Base-by-base conservation (phyloP, 2,797 vertebrate species). In the Typhlichthys subterraneus region DNA sequence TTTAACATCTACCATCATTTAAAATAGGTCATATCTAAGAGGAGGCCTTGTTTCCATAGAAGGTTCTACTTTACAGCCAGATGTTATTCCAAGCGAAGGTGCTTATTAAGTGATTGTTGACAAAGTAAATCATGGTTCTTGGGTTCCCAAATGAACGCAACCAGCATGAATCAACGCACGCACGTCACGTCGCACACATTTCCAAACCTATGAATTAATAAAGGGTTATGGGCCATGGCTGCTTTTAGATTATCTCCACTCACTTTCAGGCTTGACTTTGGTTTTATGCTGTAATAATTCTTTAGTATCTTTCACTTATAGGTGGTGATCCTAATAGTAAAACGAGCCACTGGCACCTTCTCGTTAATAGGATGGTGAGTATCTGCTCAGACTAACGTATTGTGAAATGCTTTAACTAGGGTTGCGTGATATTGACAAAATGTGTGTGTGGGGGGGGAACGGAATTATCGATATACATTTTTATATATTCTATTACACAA, bases 351-450 rank as follows among this genome's bases (percentile, higher is more conserved):
- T 1, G 93, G 92, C 69, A 88, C 93, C 17, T 90, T 94, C 83
- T 94, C 93, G 61, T 76, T 93, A 63, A 55, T 88, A 42, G 92
- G 91, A 87, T 94, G 93, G 93, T 93, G 81, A 88, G 78, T 89
- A 86, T 77, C 61, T 63, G 15, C 55, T 69, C 31, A 42, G 42
- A 19, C 65, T 31, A 14, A 69, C 33, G 75, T 19, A 66, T 53
- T 12, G 12, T 4, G 14, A 42, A 57, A 31, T 12, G 29, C 53
- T 55, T 42, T 1, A 42, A 42, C 38, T 9, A 4, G 23, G 23
- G 3, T 23, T 23, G 23, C 23, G 17, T 17, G 17, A 17, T 17
- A 17, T 17, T 17, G 17, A 17, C 17, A 17, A 17, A 17, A 17
- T 17, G 17, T 17, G 17, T 1, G 17, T 1, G 17, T 1, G 1